A percentile compares a stretch with the other conserved stretches of the same genome.
phyloP scores from a whole-genome alignment of 2,888 invertebrate species.

The Ectobius pallidus region DNA sequence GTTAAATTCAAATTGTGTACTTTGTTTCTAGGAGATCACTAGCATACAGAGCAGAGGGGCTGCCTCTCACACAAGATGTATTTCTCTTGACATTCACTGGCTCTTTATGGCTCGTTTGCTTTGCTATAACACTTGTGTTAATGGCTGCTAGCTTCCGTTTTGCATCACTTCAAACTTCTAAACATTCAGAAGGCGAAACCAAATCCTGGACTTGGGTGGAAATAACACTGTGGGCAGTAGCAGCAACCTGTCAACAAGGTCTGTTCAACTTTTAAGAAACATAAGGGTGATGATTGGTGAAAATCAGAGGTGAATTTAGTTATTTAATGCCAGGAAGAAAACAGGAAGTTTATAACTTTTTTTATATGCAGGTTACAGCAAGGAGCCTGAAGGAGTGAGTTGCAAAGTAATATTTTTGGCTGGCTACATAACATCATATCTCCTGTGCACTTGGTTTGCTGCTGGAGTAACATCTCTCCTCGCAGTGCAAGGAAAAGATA shows the following conservation, averaged over 20 bases:
- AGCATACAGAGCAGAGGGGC: slow-evolving; percentile 48
- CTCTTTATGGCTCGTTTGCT: slow-evolving; percentile 49
- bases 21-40: slow-evolving; percentile 49
- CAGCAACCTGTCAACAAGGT: slow-evolving; percentile 54
- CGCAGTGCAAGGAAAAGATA: slow-evolving; percentile 47
- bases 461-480: slow-evolving; percentile 52
- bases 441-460: slow-evolving; percentile 52
- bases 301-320: too few species aligned
- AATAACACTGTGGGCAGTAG: slow-evolving; percentile 52
- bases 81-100: slow-evolving; percentile 52
- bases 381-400: slow-evolving; percentile 49
- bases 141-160: slow-evolving; percentile 49
- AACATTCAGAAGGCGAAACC: slow-evolving; percentile 44
- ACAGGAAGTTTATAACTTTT: neutral
- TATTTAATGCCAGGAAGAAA: too few species aligned
- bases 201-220: slow-evolving; percentile 51
- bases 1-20: too few species aligned
- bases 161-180: slow-evolving; percentile 47
- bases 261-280: too few species aligned
- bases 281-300: neutral
- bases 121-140: slow-evolving; percentile 48
- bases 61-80: slow-evolving; percentile 50
- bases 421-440: slow-evolving; percentile 50
- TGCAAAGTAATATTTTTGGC: slow-evolving; percentile 50
- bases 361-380: slow-evolving; percentile 48